Percentiles rank a stretch among this genome's conserved stretches.
Conservation (phyloP, 1,140 invertebrate genomes). For the Pogonognathellus flavescens region DNA sequence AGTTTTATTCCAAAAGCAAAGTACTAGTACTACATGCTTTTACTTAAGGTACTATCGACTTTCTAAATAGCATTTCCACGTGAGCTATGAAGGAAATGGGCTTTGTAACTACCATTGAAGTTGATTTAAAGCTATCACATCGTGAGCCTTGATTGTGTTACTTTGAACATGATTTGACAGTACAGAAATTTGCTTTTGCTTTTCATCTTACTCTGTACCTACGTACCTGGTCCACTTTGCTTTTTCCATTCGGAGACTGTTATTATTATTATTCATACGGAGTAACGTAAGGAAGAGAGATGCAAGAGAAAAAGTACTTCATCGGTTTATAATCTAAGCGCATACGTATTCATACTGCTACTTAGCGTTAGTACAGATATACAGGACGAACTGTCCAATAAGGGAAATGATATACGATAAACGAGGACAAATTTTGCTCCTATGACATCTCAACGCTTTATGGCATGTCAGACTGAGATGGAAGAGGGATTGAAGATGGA, state of each 20-base stretch:
- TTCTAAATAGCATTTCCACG: too few relatives aligned
- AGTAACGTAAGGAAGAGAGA: not conserved
- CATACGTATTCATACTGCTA: too few relatives aligned
- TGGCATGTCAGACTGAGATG: conserved; percentile 36
- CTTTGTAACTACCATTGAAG: too few relatives aligned
- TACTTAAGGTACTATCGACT: too few relatives aligned
- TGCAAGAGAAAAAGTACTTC: too few relatives aligned
- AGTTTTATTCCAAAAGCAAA: too few relatives aligned
- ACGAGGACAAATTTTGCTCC: conserved; percentile 31
- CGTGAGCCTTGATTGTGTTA: not conserved
- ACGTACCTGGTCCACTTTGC: not conserved
- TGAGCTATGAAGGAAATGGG: too few relatives aligned
- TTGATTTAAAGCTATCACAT: too few relatives aligned
- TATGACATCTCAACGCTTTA: conserved; percentile 37
- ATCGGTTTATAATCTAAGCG: too few relatives aligned
- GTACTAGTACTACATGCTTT: too few relatives aligned
- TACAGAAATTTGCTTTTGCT: not conserved
- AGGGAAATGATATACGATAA: conserved; percentile 33
- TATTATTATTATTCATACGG: conserved; percentile 41
- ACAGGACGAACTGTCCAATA: not conserved
- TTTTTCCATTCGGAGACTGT: not conserved
- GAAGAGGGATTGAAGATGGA: conserved; percentile 28
- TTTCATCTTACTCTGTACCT: conserved; percentile 14
- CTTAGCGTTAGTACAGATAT: too few relatives aligned
- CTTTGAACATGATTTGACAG: not conserved